Evolutionary conservation across 2,113 vertebrate species (phyloP), one percentile per base, ranked within the genome.

Genomic region (Dromas ardeola): DNA sequence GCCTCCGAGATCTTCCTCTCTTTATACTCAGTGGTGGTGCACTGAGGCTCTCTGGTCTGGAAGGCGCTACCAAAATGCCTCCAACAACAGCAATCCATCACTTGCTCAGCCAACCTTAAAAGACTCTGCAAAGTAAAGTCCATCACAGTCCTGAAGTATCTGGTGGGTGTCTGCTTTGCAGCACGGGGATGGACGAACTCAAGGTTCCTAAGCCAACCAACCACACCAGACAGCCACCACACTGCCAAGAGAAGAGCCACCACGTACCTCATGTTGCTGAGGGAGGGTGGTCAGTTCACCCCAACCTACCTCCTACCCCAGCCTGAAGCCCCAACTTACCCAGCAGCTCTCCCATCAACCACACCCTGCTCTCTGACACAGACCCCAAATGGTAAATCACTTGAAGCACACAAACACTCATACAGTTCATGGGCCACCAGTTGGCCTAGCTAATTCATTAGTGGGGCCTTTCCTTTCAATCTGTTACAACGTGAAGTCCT

Each of bases 1-100:
- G 40, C 34, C n/a, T 67, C 25, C 7, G 10, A 59, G 61, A 27
- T 43, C 20, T 25, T 74, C 23, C 5, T 36, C 25, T 80, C 45
- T 11, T 66, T 19, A 30, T 20, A 23, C 29, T 29, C 42, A 29
- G 0, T 5, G 5, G 9, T 27, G 30, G n/a, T 27, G 13, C 6
- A 36, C 32, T 25, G 11, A 6, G 21, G 40, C 30, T 21, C 17
- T 84, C 36, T 42, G 26, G 30, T 84, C 78, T 67, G 42, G 29
- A 83, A 67, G 29, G 15, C 30, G 15, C 32, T 76, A n/a, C 26
- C 34, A 80, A 76, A 89, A 55, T 4, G 7, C 17, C 9, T 85
- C 40, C 15, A 58, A 11, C 8, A 42, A 15, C 18, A 71, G 38
- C 21, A 38, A 32, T 32, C 18, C 22, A 45, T 13, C 72, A 72